Conservation (phyloP, 2,888 invertebrate genomes). For the Tipula vernalis region DNA sequence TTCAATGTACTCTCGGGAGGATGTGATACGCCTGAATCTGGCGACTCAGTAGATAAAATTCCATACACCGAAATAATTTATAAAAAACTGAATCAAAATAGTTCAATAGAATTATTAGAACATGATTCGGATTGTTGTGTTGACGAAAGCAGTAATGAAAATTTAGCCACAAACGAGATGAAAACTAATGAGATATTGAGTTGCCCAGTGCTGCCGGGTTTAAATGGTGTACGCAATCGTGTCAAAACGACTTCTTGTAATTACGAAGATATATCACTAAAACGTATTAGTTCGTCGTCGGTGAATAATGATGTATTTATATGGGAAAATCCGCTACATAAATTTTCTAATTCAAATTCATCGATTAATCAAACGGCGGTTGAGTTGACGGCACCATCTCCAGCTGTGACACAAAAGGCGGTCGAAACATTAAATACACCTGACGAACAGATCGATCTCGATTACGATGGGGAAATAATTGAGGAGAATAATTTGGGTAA, state of each 20-base stretch:
- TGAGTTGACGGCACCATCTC: not conserved
- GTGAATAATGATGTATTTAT: conserved; percentile 56
- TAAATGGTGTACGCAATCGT: conserved; percentile 29
- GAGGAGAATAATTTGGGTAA: conserved; percentile 49
- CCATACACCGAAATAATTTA: conserved; percentile 25
- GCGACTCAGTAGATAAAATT: conserved; percentile 11
- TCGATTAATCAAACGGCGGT: conserved; percentile 6
- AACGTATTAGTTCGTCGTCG: conserved; percentile 23
- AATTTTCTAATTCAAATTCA: conserved; percentile 32
- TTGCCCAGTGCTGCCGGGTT: conserved; percentile 24
- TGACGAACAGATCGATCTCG: conserved; percentile 58
- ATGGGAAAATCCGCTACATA: conserved; percentile 68
- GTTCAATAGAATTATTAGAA: conserved; percentile 9
- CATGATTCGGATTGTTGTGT: not conserved
- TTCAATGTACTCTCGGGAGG: conserved; percentile 15
- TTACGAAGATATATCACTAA: conserved; percentile 23
- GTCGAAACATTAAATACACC: conserved; percentile 38
- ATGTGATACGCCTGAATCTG: conserved; percentile 14
- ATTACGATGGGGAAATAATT: conserved; percentile 50
- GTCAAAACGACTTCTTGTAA: conserved; percentile 14
- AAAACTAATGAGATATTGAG: conserved; percentile 20
- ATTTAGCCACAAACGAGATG: not conserved
- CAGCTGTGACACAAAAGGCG: not conserved
- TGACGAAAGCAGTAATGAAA: not conserved
- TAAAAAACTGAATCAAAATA: conserved; percentile 28